phyloP scores from a whole-genome alignment of 2,113 vertebrate genomes.

The Piprites chloris region DNA sequence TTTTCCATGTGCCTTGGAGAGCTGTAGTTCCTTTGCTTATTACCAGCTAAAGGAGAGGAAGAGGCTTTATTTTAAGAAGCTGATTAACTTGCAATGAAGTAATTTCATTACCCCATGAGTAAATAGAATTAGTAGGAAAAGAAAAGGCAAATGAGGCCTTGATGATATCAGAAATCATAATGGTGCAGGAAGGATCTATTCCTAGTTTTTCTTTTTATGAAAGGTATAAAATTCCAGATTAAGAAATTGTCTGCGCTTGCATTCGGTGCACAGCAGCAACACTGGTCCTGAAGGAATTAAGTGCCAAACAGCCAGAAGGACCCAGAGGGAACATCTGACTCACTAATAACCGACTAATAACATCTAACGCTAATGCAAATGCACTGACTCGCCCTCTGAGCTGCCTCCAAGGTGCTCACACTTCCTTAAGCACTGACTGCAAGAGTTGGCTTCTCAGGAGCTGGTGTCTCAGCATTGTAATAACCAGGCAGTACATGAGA shows the following conservation, averaged over 20 bases:
- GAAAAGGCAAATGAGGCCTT: neutral
- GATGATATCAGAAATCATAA: neutral
- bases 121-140: neutral
- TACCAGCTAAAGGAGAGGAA: neutral
- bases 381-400: neutral
- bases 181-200: neutral
- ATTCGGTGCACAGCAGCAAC: rapidly evolving
- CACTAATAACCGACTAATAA: neutral
- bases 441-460: neutral
- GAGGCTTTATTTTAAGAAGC: neutral
- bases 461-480: neutral
- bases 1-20: neutral
- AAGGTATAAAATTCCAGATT: neutral
- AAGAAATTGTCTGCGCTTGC: neutral
- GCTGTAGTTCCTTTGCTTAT: neutral
- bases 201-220: neutral
- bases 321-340: constrained; percentile 12
- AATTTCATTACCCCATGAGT: neutral
- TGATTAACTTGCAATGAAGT: neutral
- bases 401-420: neutral
- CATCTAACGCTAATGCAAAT: neutral
- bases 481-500: neutral
- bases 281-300: neutral
- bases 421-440: neutral
- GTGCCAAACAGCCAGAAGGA: neutral